These are phyloP conservation scores for Aphodius granarius DNA, from an alignment of 2,888 invertebrate genomes.

Conservation along the genomic window DNA sequence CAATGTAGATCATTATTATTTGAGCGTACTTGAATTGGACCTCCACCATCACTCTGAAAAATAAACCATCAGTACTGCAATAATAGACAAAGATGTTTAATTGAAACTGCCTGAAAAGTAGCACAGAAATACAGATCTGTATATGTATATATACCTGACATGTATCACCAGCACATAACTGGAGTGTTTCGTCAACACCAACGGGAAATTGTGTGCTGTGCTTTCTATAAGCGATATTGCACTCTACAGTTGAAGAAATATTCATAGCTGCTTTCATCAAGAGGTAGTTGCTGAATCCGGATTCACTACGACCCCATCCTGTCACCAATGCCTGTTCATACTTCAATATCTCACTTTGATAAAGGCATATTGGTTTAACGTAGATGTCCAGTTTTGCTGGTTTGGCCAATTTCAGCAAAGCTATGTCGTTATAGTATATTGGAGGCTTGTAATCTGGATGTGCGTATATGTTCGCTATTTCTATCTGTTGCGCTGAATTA, in stretches of 20 bases:
- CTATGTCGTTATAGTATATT: constrained; percentile 56
- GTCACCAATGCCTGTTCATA: constrained; percentile 45
- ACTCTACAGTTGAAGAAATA: constrained; percentile 42
- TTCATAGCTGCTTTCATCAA: constrained; percentile 55
- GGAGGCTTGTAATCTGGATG: too few relatives aligned
- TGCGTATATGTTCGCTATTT: too few relatives aligned
- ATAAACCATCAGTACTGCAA: too few relatives aligned
- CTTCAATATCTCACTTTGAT: constrained; percentile 45
- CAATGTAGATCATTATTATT: too few relatives aligned
- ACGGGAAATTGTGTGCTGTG: constrained; percentile 10
- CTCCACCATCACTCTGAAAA: too few relatives aligned
- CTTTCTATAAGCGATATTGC: constrained; percentile 38
- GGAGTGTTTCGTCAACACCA: constrained; percentile 11
- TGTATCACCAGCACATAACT: constrained; percentile 24
- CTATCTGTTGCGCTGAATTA: too few relatives aligned
- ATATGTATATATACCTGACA: constrained; percentile 20
- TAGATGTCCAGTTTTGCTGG: too few relatives aligned
- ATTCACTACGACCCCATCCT: constrained; percentile 52
- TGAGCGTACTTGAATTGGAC: too few relatives aligned
- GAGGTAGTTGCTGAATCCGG: constrained; percentile 32
- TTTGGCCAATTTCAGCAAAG: constrained; percentile 51
- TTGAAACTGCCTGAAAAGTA: too few relatives aligned
- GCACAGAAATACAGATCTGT: too few relatives aligned
- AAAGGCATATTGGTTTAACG: too few relatives aligned
- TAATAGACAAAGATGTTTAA: too few relatives aligned